Evolutionary conservation across 2,888 invertebrate species (phyloP).

Genomic region (Parnassius smintheus): DNA sequence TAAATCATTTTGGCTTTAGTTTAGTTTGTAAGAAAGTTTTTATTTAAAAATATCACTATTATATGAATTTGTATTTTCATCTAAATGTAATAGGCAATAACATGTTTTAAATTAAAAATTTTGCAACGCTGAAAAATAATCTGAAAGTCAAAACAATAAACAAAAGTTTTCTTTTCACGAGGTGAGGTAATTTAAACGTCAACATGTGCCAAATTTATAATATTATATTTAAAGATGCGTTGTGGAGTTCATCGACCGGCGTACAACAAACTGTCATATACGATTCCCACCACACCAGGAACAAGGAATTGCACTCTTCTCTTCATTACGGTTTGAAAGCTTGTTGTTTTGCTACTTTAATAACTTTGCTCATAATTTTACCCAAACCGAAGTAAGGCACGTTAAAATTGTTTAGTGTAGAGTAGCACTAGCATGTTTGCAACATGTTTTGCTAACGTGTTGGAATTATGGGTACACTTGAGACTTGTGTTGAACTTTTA

Average conservation of each 20-base stretch:
- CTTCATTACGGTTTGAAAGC: slow-evolving; percentile 50
- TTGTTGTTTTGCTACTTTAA: slow-evolving; percentile 40
- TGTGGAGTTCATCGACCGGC: slow-evolving; percentile 14
- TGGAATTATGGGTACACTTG: slow-evolving; percentile 27
- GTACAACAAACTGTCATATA: slow-evolving; percentile 38
- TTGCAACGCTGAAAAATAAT: neutral
- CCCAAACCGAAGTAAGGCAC: slow-evolving; percentile 33
- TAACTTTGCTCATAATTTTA: slow-evolving; percentile 36
- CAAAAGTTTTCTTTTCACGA: slow-evolving; percentile 17
- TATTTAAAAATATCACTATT: too few species aligned
- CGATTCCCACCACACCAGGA: slow-evolving; percentile 36
- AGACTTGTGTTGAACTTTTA: slow-evolving; percentile 5
- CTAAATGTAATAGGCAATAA: too few species aligned
- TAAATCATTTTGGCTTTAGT: too few species aligned
- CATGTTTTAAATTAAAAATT: too few species aligned
- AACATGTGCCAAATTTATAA: slow-evolving; percentile 16
- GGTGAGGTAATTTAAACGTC: slow-evolving; percentile 15
- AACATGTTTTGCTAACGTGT: slow-evolving; percentile 33
- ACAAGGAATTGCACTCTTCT: slow-evolving; percentile 52
- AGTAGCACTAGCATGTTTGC: slow-evolving; percentile 22
- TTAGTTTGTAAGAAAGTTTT: too few species aligned
- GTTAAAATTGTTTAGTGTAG: slow-evolving; percentile 34
- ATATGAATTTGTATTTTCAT: too few species aligned
- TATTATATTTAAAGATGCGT: slow-evolving; percentile 17
- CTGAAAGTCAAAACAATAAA: slow-evolving; percentile 2